Evolutionary conservation across 2,113 vertebrate genomes (phyloP).

Genomic region (Datnioides undecimradiatus): DNA sequence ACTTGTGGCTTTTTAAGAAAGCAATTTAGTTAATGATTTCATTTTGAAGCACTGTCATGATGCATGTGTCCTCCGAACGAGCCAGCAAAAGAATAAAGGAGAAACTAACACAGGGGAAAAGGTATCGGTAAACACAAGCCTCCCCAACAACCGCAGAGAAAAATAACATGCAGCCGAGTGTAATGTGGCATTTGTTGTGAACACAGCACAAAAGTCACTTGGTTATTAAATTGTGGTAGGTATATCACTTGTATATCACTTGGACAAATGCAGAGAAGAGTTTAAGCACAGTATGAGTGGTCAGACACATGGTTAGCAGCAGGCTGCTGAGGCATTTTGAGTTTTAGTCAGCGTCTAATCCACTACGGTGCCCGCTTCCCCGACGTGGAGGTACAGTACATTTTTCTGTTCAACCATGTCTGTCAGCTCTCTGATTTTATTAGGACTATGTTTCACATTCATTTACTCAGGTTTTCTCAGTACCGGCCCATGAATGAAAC

Average conservation of each 20-base stretch:
- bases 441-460: conserved; percentile 80
- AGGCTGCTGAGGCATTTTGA: conserved; percentile 75
- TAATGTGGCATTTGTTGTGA: conserved; percentile 56
- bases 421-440: conserved; percentile 84
- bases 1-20: conserved; percentile 83
- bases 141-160: conserved; percentile 48
- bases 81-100: conserved; percentile 65
- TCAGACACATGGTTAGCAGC: conserved; percentile 66
- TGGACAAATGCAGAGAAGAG: conserved; percentile 45
- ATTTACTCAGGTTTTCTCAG: conserved; percentile 77
- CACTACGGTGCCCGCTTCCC: conserved; percentile 73
- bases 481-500: conserved; percentile 71
- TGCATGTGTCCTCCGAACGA: conserved; percentile 68
- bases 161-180: conserved; percentile 51
- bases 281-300: conserved; percentile 51
- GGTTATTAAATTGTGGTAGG: conserved; percentile 45
- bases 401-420: conserved; percentile 80
- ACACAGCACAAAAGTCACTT: conserved; percentile 30
- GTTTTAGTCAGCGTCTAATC: conserved; percentile 80
- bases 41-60: conserved; percentile 81
- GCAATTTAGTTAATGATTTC: conserved; percentile 86
- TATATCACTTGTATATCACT: conserved; percentile 22
- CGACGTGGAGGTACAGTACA: conserved; percentile 67
- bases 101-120: conserved; percentile 56
- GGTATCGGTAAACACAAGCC: conserved; percentile 73